Conservation (phyloP, 1,140 invertebrate species). For the Globodera rostochiensis region DNA sequence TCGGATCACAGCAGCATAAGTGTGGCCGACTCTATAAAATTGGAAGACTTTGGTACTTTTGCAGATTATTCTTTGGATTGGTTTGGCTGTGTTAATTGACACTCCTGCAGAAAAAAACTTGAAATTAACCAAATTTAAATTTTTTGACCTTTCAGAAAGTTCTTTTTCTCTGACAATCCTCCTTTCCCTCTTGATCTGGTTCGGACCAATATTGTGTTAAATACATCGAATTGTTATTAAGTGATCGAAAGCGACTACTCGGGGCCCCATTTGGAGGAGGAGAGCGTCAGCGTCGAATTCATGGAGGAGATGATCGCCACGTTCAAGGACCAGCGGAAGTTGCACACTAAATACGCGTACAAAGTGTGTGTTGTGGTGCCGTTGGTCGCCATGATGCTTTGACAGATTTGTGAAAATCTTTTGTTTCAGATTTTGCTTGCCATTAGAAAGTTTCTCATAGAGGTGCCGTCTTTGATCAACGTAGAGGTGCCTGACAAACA, state of each 20-base stretch:
- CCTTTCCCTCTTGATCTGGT: too few relatives aligned
- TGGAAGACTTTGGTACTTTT: slow-evolving; percentile 81
- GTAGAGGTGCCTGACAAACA: slow-evolving; percentile 78
- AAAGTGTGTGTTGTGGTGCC: slow-evolving; percentile 71
- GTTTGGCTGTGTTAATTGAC: too few relatives aligned
- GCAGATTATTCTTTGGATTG: too few relatives aligned
- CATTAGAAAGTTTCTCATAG: slow-evolving; percentile 81
- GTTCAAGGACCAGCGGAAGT: slow-evolving; percentile 86
- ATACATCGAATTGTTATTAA: slow-evolving; percentile 34
- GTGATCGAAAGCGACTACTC: slow-evolving; percentile 87
- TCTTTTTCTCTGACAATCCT: not conserved
- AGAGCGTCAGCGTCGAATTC: slow-evolving; percentile 73
- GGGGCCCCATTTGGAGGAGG: slow-evolving; percentile 85
- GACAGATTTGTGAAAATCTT: not conserved
- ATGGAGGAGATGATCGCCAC: slow-evolving; percentile 81
- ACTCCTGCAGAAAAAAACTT: too few relatives aligned
- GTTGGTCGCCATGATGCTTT: slow-evolving; percentile 4
- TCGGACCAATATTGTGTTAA: too few relatives aligned
- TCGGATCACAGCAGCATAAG: slow-evolving; percentile 84
- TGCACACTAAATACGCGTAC: slow-evolving; percentile 96
- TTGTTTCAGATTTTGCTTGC: slow-evolving; percentile 81
- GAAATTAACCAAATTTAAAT: too few relatives aligned
- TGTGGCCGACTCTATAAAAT: slow-evolving; percentile 82
- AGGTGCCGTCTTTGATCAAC: slow-evolving; percentile 84
- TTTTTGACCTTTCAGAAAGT: too few relatives aligned